Evolutionary conservation across 2,797 vertebrate species (phyloP), one percentile per base, ranked within the genome.

Genomic region (Enteromius anoplus): DNA sequence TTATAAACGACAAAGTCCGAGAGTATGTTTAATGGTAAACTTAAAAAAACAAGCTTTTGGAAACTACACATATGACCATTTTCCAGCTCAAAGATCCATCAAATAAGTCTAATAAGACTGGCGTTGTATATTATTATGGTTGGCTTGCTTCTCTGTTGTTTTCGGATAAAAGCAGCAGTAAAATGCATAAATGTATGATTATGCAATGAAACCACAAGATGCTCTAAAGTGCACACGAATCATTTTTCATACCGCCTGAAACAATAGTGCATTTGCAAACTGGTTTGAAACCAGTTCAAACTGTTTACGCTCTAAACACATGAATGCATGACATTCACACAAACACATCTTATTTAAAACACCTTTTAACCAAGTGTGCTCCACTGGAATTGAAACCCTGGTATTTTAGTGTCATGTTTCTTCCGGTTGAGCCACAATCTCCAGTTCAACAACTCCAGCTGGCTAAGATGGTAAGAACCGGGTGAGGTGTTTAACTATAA

Each of bases 391-490:
- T 65, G 47, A 75, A 68, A 29, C 15, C 15, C 17, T 65, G 29
- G 6, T 21, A 17, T 65, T 65, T 34, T 65, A 10, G 32, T 17
- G 21, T 66, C 64, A 66, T 11, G 68, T 70, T 70, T 45, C 11
- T 70, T 45, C 21, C 1, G 2, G n/a, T 70, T 70, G n/a, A 42
- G 21, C 37, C 21, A 45, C 40, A 37, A 32, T 6, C 26, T 32
- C 5, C 60, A 17, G 60, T 17, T 37, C n/a, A 45, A 58, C 19
- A 66, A 12, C 55, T 45, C 14, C 6, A 64, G 58, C 81, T 75
- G 73, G 81, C 62, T 88, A 89, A 90, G 82, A 12, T 32, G 3
- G 5, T 89, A 88, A 9, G 5, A 34, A 26, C n/a, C 55, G 4
- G 10, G 3, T 23, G 29, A 66, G 64, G 32, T 21, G 32, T 34